These are phyloP conservation scores for Daphoenositta chrysoptera DNA, from an alignment of 2,113 vertebrate genomes.

Conservation along the genomic window DNA sequence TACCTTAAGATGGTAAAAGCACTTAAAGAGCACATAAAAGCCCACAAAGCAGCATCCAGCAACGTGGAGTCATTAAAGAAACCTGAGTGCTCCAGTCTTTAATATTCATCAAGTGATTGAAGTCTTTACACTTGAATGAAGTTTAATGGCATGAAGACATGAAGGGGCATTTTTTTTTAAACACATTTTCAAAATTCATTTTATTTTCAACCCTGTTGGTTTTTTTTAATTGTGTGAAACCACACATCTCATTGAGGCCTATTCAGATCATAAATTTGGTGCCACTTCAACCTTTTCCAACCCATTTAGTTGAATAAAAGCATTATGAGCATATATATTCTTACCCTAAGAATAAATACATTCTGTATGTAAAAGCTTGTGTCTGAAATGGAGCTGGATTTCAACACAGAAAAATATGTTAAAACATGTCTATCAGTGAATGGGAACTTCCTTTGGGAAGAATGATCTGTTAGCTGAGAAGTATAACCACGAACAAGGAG, in stretches of 20 bases:
- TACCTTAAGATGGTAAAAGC: conserved; percentile 10
- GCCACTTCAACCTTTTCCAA: not conserved
- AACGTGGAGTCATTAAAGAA: not conserved
- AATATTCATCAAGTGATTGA: not conserved
- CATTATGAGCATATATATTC: not conserved
- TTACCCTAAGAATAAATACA: not conserved
- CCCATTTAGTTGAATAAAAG: not conserved
- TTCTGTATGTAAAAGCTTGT: not conserved
- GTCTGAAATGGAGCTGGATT: not conserved
- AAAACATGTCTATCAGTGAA: not conserved
- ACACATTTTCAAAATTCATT: not conserved
- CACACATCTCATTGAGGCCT: not conserved
- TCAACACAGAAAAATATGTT: not conserved
- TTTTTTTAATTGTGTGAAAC: not conserved
- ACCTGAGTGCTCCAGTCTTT: not conserved
- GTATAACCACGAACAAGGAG: not conserved
- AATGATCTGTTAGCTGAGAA: not conserved
- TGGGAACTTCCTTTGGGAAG: not conserved
- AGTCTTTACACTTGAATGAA: not conserved
- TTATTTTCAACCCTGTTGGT: not conserved
- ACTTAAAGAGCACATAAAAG: conserved; percentile 3
- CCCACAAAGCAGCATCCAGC: not conserved
- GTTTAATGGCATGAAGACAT: not conserved
- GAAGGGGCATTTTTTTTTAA: not conserved
- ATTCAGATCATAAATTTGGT: not conserved